phyloP scores from a whole-genome alignment of 2,113 vertebrate genomes.

The Martes martes region DNA sequence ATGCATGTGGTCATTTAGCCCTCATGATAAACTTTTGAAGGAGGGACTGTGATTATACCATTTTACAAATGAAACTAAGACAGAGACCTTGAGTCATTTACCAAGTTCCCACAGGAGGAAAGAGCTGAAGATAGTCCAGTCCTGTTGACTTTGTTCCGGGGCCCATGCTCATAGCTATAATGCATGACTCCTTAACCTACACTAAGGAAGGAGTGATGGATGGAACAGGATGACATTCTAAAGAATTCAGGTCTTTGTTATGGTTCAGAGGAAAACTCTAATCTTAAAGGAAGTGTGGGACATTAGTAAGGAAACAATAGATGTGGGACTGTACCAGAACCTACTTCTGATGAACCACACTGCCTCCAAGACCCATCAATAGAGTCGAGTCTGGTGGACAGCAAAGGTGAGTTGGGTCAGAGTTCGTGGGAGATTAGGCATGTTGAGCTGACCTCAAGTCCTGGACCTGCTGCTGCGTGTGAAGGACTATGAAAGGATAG shows the following conservation, averaged over 20 bases:
- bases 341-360: neutral
- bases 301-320: neutral
- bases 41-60: neutral
- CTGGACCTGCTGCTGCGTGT: neutral
- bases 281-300: neutral
- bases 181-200: neutral
- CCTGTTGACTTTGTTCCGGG: neutral
- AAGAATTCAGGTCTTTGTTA: neutral
- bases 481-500: neutral
- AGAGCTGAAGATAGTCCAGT: neutral
- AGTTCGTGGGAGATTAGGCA: neutral
- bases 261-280: neutral
- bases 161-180: neutral
- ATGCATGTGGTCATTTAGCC: neutral
- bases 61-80: neutral
- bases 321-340: neutral
- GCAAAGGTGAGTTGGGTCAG: neutral
- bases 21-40: neutral
- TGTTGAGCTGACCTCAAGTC: neutral
- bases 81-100: neutral
- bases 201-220: neutral
- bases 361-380: neutral
- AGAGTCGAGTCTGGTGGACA: neutral
- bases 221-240: neutral
- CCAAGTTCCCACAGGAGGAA: neutral